phyloP scores from a whole-genome alignment of 64 coral and sea anemone genomes.

The Stylophora pistillata region DNA sequence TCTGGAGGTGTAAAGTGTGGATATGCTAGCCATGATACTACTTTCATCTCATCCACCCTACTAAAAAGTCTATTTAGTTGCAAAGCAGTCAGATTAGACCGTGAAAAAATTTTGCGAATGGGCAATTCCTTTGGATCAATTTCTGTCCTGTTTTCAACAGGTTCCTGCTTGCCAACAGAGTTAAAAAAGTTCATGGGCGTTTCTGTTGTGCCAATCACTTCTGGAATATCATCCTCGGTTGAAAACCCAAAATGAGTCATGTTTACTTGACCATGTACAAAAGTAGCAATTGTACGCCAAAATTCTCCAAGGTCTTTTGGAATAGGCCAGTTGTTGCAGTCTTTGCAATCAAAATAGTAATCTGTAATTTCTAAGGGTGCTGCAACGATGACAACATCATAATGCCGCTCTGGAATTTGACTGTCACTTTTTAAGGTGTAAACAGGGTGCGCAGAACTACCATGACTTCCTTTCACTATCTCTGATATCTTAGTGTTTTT shows the following conservation, averaged over 20 bases:
- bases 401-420: slow-evolving; percentile 16
- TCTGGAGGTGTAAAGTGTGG: slow-evolving; percentile 83
- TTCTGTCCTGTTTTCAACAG: slow-evolving; percentile 56
- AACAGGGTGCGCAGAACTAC: background rate
- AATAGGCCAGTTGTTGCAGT: slow-evolving; percentile 80
- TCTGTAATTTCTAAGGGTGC: slow-evolving; percentile 58
- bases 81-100: slow-evolving; percentile 51
- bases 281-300: slow-evolving; percentile 89
- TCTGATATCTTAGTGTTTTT: slow-evolving; percentile 71
- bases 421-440: slow-evolving; percentile 55
- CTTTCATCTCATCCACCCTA: slow-evolving; percentile 45
- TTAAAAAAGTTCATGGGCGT: slow-evolving; percentile 90
- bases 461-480: slow-evolving; percentile 42
- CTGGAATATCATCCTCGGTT: slow-evolving; percentile 55
- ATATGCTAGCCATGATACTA: slow-evolving; percentile 83
- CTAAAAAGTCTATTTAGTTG: slow-evolving; percentile 62
- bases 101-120: slow-evolving; percentile 87
- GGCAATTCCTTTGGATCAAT: slow-evolving; percentile 22
- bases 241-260: slow-evolving; percentile 72
- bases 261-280: slow-evolving; percentile 68
- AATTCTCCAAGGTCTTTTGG: slow-evolving; percentile 52
- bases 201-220: slow-evolving; percentile 79
- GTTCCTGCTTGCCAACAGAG: slow-evolving; percentile 67
- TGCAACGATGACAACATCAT: slow-evolving; percentile 92
- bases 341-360: slow-evolving; percentile 78